Base-by-base conservation (phyloP, 2,797 vertebrate genomes). In the Mallotus villosus region DNA sequence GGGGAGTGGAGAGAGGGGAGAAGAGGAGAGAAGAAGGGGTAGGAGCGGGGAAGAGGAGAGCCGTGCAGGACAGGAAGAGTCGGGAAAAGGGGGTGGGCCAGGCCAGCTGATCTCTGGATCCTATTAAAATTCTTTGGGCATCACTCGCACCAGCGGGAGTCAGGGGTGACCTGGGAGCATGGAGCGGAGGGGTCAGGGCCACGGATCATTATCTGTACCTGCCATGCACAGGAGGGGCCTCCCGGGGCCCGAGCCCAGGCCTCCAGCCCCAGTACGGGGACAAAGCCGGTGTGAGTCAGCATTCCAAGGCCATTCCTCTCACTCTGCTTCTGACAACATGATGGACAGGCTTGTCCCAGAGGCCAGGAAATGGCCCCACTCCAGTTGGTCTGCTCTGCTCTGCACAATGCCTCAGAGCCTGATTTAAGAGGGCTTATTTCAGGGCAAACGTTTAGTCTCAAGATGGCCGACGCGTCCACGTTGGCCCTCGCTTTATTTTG, bases 201-300 rank as follows among this genome's bases (percentile, higher is more conserved):
- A 81, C 72, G 59, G 81, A 89, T 87, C 70, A 73, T 85, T 88
- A 88, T 89, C 82, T 88, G 49, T 73, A 77, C 65, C 49, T 55
- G 25, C 46, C 65, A 67, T 29, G 49, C 49, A 67, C 49, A 55
- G 46, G 16, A 67, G 65, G 17, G 65, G 49, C 46, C 49, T 19
- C 24, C 34, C 8, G 53, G 17, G 78, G 74, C 73, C 76, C 82
- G 37, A 41, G 37, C 37, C 37, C 37, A 41, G 37, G 37, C 37
- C 11, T 41, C 37, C 37, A 41, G 37, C 37, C 37, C 79, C 70
- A 5, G 22, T 37, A 27, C 64, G 41, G 68, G 74, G 67, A 57
- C 21, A 64, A 53, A 67, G 82, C 78, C 75, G 75, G 73, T 81
- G 72, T 86, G 88, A 91, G 88, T 92, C 91, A 92, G 92, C 89